Conservation (phyloP, 2,797 vertebrate species). For the Gambusia yucatana region DNA sequence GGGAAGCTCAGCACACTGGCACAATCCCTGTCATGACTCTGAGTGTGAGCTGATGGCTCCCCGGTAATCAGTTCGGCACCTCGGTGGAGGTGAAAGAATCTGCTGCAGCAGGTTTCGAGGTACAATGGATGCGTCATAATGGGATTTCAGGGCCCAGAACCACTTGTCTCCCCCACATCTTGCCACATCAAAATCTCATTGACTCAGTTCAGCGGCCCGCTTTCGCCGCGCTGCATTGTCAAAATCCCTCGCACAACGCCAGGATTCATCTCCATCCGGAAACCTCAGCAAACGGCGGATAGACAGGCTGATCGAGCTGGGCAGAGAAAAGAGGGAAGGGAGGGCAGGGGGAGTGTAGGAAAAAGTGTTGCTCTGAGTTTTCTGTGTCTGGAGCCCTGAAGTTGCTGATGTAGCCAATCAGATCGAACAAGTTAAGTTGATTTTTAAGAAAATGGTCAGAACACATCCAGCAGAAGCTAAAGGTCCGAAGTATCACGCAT, state of each 20-base stretch:
- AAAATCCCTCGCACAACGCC: conserved; percentile 70
- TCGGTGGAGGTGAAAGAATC: conserved; percentile 67
- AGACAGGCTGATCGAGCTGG: conserved; percentile 69
- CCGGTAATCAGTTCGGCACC: conserved; percentile 62
- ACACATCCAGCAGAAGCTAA: conserved; percentile 5
- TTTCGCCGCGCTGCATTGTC: conserved; percentile 56
- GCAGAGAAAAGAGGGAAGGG: conserved; percentile 28
- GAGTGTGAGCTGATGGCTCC: conserved; percentile 46
- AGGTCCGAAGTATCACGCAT: not conserved
- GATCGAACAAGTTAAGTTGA: conserved; percentile 58
- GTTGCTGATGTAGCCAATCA: conserved; percentile 70
- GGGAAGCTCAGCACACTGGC: conserved; percentile 34
- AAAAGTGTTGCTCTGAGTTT: conserved; percentile 67
- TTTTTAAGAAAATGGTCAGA: conserved; percentile 38
- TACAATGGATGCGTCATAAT: conserved; percentile 67
- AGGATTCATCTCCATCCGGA: conserved; percentile 71
- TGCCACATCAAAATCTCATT: conserved; percentile 70
- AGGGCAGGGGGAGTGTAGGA: conserved; percentile 34
- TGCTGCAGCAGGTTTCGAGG: conserved; percentile 61
- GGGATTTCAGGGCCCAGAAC: conserved; percentile 69
- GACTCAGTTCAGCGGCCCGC: conserved; percentile 57
- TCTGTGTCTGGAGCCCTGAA: conserved; percentile 55
- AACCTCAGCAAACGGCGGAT: conserved; percentile 75
- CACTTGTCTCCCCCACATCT: conserved; percentile 70
- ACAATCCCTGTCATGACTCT: conserved; percentile 60